Percentiles rank a stretch among this genome's conserved stretches.
Evolutionary conservation across 1,140 invertebrate species (phyloP).

Genomic region (Eumeta japonica): DNA sequence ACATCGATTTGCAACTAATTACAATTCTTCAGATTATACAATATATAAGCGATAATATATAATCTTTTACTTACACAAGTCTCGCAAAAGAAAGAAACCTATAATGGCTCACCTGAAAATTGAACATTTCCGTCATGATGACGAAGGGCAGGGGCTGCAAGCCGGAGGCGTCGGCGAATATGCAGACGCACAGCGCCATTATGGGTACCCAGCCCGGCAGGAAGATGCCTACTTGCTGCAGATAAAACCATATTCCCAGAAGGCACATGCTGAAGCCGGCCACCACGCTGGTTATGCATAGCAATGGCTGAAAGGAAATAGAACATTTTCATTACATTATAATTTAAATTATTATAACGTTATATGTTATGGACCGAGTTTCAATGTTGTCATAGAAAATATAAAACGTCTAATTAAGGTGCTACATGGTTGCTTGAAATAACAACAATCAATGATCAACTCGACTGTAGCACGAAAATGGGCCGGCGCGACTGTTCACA

Average conservation of each 20-base stretch:
- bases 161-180: conserved; percentile 41
- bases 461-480: too few species aligned
- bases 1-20: too few species aligned
- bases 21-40: too few species aligned
- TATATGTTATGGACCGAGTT: too few species aligned
- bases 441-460: too few species aligned
- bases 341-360: not conserved
- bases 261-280: conserved; percentile 44
- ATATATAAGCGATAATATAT: too few species aligned
- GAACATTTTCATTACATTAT: conserved; percentile 2
- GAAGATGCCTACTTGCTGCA: conserved; percentile 23
- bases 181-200: conserved; percentile 30
- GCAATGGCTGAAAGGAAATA: conserved; percentile 29
- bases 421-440: too few species aligned
- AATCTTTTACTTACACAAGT: too few species aligned
- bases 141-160: conserved; percentile 43
- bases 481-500: too few species aligned
- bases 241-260: conserved; percentile 44
- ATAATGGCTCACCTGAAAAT: conserved; percentile 43
- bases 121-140: conserved; percentile 52
- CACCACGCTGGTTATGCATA: conserved; percentile 36
- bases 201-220: conserved; percentile 45
- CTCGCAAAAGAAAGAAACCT: too few species aligned
- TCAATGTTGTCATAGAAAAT: too few species aligned
- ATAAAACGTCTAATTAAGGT: too few species aligned